Conservation (phyloP, 2,888 invertebrate species). For the Drepanosiphum platanoidis region DNA sequence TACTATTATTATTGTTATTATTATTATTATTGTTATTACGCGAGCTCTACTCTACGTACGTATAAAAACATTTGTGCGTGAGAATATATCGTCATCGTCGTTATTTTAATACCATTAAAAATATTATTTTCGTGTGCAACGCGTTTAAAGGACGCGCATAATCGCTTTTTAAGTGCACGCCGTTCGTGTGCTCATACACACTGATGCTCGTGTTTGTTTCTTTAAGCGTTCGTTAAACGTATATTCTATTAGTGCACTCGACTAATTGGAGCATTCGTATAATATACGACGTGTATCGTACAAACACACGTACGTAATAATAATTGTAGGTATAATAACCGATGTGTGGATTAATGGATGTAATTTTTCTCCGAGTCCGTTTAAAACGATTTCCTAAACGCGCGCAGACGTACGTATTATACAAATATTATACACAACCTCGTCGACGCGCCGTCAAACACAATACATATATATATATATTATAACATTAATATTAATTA, state of each 20-base stretch:
- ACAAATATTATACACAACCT: background rate
- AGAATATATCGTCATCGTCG: conserved; percentile 17
- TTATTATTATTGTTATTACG: background rate
- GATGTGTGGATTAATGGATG: conserved; percentile 26
- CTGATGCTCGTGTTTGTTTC: conserved; percentile 8
- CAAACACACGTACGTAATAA: background rate
- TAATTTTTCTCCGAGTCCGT: background rate
- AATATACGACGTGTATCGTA: background rate
- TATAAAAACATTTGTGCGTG: background rate
- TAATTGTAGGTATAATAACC: conserved; percentile 20
- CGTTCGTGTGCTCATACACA: background rate
- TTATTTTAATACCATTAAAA: conserved; percentile 35
- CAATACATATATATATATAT: background rate
- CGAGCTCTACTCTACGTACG: background rate
- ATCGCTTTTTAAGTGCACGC: conserved; percentile 49
- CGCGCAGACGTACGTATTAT: background rate
- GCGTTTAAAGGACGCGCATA: conserved; percentile 36
- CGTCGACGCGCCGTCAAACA: background rate
- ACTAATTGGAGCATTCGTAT: conserved; percentile 43
- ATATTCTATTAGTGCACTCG: conserved; percentile 15
- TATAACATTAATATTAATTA: background rate
- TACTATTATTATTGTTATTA: background rate
- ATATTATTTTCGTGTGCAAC: background rate
- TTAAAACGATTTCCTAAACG: conserved; percentile 12
- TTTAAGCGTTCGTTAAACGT: conserved; percentile 41